A percentile compares a stretch with the other conserved stretches of the same genome.
Evolutionary conservation across 2,888 invertebrate genomes (phyloP).

Genomic region (Lathronympha strigana): DNA sequence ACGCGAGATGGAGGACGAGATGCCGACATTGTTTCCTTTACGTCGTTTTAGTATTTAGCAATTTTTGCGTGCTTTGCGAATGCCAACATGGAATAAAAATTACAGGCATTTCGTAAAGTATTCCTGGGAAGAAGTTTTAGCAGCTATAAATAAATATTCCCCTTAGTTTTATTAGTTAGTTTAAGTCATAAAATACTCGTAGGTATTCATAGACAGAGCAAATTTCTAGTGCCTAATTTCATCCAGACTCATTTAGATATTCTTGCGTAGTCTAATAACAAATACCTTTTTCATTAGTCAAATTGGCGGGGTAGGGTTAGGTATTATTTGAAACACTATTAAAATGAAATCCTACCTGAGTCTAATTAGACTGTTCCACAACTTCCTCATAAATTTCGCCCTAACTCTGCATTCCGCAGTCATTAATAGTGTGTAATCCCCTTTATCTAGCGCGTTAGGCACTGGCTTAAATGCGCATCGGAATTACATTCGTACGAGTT

Average conservation of each 20-base stretch:
- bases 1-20: conserved; percentile 56
- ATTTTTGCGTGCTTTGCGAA: conserved; percentile 38
- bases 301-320: no score
- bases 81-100: conserved; percentile 27
- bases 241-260: no score
- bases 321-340: background rate
- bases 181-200: no score
- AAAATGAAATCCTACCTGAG: conserved; percentile 43
- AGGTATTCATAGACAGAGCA: no score
- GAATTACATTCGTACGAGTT: conserved; percentile 49
- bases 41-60: conserved; percentile 49
- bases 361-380: conserved; percentile 42
- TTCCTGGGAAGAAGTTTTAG: background rate
- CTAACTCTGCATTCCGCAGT: conserved; percentile 55
- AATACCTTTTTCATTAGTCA: background rate
- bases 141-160: background rate
- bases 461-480: conserved; percentile 55
- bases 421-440: conserved; percentile 74
- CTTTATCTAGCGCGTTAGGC: conserved; percentile 58
- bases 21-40: conserved; percentile 73
- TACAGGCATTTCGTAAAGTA: conserved; percentile 18
- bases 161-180: no score
- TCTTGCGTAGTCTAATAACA: no score
- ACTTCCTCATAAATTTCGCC: conserved; percentile 46
- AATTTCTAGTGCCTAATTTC: no score